Percentiles rank a stretch among this genome's conserved stretches.
Conservation (phyloP, 1,140 invertebrate species). For the Periplaneta americana region DNA sequence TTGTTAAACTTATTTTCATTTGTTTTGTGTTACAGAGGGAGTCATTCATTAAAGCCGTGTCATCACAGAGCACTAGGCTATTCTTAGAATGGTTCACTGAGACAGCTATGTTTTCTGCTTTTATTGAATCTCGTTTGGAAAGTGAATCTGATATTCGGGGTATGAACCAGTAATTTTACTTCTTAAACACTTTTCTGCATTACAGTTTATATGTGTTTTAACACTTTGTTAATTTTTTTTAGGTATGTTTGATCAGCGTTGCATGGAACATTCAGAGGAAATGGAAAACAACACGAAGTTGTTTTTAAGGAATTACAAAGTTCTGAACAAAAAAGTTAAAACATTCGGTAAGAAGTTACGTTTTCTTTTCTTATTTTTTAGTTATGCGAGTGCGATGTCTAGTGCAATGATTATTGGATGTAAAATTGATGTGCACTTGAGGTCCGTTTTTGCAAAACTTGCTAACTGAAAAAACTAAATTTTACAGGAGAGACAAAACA, state of each 20-base stretch:
- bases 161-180: neutral
- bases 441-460: too few species aligned
- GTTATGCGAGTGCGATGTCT: too few species aligned
- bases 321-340: conserved; percentile 26
- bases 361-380: neutral
- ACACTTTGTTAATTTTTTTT: conserved; percentile 1
- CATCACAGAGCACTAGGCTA: conserved; percentile 3
- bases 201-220: neutral
- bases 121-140: conserved; percentile 33
- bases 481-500: too few species aligned
- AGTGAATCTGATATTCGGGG: conserved; percentile 16
- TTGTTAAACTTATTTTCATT: neutral
- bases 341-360: conserved; percentile 11
- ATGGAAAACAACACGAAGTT: conserved; percentile 18
- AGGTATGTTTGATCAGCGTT: conserved; percentile 34
- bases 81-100: conserved; percentile 81
- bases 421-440: too few species aligned
- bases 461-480: too few species aligned
- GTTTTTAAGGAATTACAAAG: conserved; percentile 21
- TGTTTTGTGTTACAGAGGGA: conserved; percentile 31
- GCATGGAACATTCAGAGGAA: conserved; percentile 29
- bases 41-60: conserved; percentile 22
- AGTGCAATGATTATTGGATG: too few species aligned
- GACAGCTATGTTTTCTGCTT: conserved; percentile 69
- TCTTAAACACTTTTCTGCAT: neutral